Evolutionary conservation across 1,140 invertebrate genomes (phyloP), one percentile per base, ranked within the genome.

Genomic region (Drusus annulatus): DNA sequence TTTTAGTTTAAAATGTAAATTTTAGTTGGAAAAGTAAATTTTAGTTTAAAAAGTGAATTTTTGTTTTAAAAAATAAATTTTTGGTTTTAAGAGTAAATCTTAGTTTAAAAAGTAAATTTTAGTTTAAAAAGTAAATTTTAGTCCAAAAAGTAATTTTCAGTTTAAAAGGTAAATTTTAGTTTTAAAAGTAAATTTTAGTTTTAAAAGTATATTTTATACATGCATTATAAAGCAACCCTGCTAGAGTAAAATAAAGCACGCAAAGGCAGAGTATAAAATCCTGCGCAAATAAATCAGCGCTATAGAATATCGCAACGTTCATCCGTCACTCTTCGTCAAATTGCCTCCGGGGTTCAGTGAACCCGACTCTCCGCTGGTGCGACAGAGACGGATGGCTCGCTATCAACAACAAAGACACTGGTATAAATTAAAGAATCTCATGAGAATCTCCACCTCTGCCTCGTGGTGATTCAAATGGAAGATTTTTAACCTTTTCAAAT

Each of bases 391-490:
- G 65, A 69, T 69, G n/a, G 65, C 65, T 69, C 36, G 65, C 65
- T 69, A 69, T 69, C 65, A 69, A 51, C 65, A 69, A 69, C 65
- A 69, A 69, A 69, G 65, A 50, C 65, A 69, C 45, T 69, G 65
- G 65, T 69, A 69, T 69, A 45, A 69, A 69, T 69, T 69, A 69
- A 45, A 13, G 36, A 13, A 6, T 69, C 65, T 69, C 65, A 69
- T 69, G 65, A 50, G 65, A 69, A 69, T 69, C 23, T 69, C 36
- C 65, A 50, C 31, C 31, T 45, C 21, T 69, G 17, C n/a, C n/a
- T 69, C 65, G 65, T 69, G 65, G 23, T 23, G 36, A 36, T 65
- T 65, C 62, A 3, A 65, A 65, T 28, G 62, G 16, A 65, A 45
- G 10, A 45, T 25, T 65, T 21, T 65, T 65, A 65, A 71, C 68